Percentiles rank a stretch among this genome's conserved stretches.
phyloP scores from a whole-genome alignment of 2,888 invertebrate genomes.

The Julus scandinavius region DNA sequence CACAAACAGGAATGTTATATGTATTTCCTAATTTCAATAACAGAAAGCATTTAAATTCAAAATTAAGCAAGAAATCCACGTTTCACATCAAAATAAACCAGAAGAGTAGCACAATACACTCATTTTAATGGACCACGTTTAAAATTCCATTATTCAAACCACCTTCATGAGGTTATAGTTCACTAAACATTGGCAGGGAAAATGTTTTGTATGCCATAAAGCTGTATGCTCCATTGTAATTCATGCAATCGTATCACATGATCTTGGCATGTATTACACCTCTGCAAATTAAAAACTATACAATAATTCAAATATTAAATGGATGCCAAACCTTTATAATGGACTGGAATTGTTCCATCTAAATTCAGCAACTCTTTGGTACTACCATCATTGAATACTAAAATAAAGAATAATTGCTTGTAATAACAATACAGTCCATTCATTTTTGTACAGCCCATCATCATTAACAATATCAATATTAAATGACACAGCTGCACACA shows the following conservation, averaged over 20 bases:
- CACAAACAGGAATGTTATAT: slow-evolving; percentile 96
- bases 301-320: neutral
- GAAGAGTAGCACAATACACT: neutral
- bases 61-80: neutral
- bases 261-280: neutral
- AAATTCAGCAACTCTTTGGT: slow-evolving; percentile 83
- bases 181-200: neutral
- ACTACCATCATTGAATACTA: slow-evolving; percentile 89
- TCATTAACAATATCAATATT: neutral
- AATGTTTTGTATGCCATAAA: neutral
- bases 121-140: neutral
- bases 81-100: slow-evolving; percentile 1
- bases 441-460: neutral
- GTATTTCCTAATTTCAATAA: slow-evolving; percentile 70
- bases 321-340: slow-evolving; percentile 77
- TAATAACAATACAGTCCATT: neutral
- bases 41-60: neutral
- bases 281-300: neutral
- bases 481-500: too few relatives aligned
- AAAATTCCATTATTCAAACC: neutral
- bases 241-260: neutral
- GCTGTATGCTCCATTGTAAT: neutral
- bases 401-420: slow-evolving; percentile 57
- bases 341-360: slow-evolving; percentile 92
- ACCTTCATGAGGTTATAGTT: neutral